Conservation (phyloP, 2,113 vertebrate species). For the Halichoeres trimaculatus region DNA sequence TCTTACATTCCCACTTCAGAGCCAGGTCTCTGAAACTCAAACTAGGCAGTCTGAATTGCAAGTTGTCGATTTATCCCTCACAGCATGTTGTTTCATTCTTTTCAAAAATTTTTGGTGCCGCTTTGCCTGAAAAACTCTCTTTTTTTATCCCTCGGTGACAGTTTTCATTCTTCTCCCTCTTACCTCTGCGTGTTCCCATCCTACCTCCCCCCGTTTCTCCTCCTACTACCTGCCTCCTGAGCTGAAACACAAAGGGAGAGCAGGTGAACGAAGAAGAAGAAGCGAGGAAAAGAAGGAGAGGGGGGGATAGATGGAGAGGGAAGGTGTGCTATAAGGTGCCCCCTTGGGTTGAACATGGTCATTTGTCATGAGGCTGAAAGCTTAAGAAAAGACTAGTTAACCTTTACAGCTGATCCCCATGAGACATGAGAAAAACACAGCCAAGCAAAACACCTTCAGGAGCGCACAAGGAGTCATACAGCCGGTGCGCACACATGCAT, state of each 20-base stretch:
- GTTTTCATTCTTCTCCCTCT: conserved; percentile 28
- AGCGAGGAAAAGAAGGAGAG: not conserved
- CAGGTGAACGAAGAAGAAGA: not conserved
- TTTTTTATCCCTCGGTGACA: conserved; percentile 34
- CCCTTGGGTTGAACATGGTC: conserved; percentile 77
- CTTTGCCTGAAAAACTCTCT: conserved; percentile 7
- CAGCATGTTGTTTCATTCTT: conserved; percentile 27
- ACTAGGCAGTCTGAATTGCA: conserved; percentile 16
- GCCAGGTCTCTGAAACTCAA: conserved; percentile 26
- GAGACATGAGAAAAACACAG: conserved; percentile 69
- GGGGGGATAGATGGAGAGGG: conserved; percentile 32
- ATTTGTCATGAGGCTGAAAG: conserved; percentile 83
- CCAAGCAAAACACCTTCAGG: conserved; percentile 74
- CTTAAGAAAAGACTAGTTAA: conserved; percentile 85
- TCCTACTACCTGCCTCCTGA: conserved; percentile 45
- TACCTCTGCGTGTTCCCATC: conserved; percentile 24
- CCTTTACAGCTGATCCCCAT: conserved; percentile 78
- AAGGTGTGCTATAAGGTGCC: conserved; percentile 71
- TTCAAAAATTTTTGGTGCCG: not conserved
- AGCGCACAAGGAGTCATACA: conserved; percentile 18
- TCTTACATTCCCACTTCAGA: conserved; percentile 19
- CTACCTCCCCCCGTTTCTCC: conserved; percentile 44
- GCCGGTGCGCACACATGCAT: conserved; percentile 2
- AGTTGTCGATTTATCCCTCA: conserved; percentile 27
- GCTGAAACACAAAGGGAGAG: conserved; percentile 46